phyloP scores from a whole-genome alignment of 2,113 vertebrate species.

The Ovibos moschatus region DNA sequence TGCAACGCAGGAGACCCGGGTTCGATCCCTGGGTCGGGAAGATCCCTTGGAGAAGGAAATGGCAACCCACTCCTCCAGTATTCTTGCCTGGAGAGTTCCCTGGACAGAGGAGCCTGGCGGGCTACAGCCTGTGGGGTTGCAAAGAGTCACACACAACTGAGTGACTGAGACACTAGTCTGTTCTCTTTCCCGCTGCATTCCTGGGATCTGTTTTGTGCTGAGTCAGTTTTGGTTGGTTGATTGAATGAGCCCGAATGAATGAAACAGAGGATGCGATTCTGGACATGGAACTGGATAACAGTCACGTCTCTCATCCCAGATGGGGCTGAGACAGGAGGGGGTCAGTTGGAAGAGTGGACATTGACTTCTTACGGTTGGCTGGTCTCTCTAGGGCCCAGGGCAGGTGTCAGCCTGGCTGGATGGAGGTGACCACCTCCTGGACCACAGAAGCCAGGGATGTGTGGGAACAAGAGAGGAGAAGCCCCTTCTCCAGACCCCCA shows the following conservation, averaged over 20 bases:
- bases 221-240: neutral
- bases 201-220: fast-evolving
- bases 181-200: neutral
- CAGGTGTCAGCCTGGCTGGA: neutral
- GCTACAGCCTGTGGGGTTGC: neutral
- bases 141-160: neutral
- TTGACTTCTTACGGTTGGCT: neutral
- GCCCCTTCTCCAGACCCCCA: neutral
- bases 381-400: too few relatives aligned
- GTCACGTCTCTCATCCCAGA: neutral
- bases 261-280: fast-evolving
- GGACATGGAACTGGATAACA: fast-evolving
- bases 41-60: neutral
- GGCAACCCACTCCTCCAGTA: neutral
- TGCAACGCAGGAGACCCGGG: neutral
- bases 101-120: neutral
- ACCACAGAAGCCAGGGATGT: neutral
- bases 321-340: neutral
- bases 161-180: neutral
- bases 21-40: neutral
- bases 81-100: neutral
- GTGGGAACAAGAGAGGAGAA: neutral
- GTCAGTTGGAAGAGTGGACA: too few relatives aligned
- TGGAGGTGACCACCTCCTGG: neutral
- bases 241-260: neutral